These are phyloP conservation scores for Scolanthus callimorphus DNA, from an alignment of 92 coral and sea anemone species.

Conservation along the genomic window DNA sequence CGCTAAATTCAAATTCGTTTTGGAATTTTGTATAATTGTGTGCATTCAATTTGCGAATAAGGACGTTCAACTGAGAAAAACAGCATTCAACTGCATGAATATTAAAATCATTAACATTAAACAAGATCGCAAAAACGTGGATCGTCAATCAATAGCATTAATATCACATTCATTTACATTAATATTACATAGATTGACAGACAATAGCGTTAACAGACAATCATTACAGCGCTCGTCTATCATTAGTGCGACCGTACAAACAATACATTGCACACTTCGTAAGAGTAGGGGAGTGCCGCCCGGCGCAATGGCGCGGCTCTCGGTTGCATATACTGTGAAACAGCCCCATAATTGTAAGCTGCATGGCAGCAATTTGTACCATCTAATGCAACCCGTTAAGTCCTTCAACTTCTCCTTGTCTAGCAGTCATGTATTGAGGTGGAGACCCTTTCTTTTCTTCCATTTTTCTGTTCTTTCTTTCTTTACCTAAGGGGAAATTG, in stretches of 20 bases:
- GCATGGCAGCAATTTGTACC: too few species aligned
- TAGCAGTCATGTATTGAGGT: too few species aligned
- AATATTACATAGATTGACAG: constrained; percentile 17
- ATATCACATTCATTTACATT: constrained; percentile 10
- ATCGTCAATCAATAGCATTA: constrained; percentile 16
- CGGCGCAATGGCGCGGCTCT: too few species aligned
- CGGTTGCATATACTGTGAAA: too few species aligned
- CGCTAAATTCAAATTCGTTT: constrained; percentile 11
- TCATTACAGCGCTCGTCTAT: constrained; percentile 12
- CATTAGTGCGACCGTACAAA: constrained; percentile 18
- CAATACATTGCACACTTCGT: constrained; percentile 18
- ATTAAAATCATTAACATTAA: constrained; percentile 18
- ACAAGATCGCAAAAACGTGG: constrained; percentile 20
- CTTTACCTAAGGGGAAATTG: too few species aligned
- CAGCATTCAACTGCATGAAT: constrained; percentile 12
- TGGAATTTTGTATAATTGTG: constrained; percentile 17
- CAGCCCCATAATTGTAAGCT: too few species aligned
- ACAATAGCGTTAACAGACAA: constrained; percentile 12
- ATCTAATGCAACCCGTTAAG: too few species aligned
- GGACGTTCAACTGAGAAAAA: constrained; percentile 10
- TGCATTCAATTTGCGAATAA: constrained; percentile 11
- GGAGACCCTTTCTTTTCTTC: too few species aligned
- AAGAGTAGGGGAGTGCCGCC: too few species aligned
- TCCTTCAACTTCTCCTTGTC: too few species aligned
- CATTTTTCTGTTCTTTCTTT: too few species aligned